A percentile compares a stretch with the other conserved stretches of the same genome.
phyloP scores from a whole-genome alignment of 1,140 invertebrate genomes.

The Eufriesea mexicana region DNA sequence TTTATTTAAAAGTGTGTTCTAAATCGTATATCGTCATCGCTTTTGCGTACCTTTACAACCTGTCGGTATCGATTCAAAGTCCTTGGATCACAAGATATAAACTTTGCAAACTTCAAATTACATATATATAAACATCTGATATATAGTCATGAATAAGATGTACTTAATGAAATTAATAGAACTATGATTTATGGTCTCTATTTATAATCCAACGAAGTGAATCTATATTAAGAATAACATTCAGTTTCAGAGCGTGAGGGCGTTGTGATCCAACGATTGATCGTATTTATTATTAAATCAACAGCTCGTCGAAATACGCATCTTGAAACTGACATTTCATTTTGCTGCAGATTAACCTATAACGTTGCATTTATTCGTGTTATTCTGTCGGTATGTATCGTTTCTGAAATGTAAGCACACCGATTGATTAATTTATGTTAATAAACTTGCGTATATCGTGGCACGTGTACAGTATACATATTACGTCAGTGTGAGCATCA shows the following conservation, averaged over 20 bases:
- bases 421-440: constrained; percentile 1
- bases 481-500: background rate
- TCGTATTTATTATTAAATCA: background rate
- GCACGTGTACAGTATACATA: background rate
- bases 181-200: background rate
- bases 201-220: background rate
- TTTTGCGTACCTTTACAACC: background rate
- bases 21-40: background rate
- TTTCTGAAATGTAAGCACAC: background rate
- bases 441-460: background rate
- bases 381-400: background rate
- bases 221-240: background rate
- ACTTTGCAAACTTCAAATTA: background rate
- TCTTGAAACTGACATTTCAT: background rate
- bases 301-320: background rate
- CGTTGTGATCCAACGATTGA: background rate
- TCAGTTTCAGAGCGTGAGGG: background rate
- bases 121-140: background rate
- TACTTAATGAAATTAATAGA: background rate
- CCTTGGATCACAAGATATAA: background rate
- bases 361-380: background rate
- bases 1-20: background rate
- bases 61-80: background rate
- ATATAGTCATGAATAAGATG: background rate
- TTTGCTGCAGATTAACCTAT: background rate